Base-by-base conservation (phyloP, 64 coral and sea anemone genomes). In the Actinia equina region DNA sequence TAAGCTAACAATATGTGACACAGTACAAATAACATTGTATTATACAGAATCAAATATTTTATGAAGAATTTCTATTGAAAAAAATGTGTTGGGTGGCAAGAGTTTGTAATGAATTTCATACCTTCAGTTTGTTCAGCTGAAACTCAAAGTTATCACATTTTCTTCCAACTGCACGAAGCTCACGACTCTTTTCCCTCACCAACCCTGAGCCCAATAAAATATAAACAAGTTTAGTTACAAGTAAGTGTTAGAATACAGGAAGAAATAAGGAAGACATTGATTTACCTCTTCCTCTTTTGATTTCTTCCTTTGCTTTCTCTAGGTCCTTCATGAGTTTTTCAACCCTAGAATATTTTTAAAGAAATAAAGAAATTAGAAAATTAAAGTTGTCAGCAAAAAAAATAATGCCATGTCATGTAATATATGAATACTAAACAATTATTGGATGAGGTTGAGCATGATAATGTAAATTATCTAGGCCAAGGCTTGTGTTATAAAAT, bases 201-300 rank as follows among this genome's bases (percentile, higher is more conserved):
- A 74, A 74, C 13, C 11, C 69, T 74, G n/a, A 65, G n/a, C 6
- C 7, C 6, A 65, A 65, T 23, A 65, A 65, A 65, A 20, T 25
- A 65, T 3, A 23, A 65, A 65, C 19, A 23, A 23, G 7, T 22
- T 65, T 65, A 65, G 55, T 57, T 57, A 57, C 6, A 14, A 12
- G 3, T 49, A 8, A 8, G 46, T 49, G 7, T 49, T 49, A 49
- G 46, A 8, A 49, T 49, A 49, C 46, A 49, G 46, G 2, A 13
- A 57, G 55, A 57, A 57, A 57, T 54, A 6, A 54, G 6, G 30
- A 37, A 37, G 30, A 37, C 30, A 37, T 57, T 65, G 19, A 65
- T 3, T 65, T 23, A 91, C 89, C 89, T 80, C 80, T 91, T 46
- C 74, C 89, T n/a, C 78, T 91, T 18, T 91, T 79, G 0, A 80